phyloP scores from a whole-genome alignment of 92 coral and sea anemone genomes.

The Umimayanthus chanpuru region DNA sequence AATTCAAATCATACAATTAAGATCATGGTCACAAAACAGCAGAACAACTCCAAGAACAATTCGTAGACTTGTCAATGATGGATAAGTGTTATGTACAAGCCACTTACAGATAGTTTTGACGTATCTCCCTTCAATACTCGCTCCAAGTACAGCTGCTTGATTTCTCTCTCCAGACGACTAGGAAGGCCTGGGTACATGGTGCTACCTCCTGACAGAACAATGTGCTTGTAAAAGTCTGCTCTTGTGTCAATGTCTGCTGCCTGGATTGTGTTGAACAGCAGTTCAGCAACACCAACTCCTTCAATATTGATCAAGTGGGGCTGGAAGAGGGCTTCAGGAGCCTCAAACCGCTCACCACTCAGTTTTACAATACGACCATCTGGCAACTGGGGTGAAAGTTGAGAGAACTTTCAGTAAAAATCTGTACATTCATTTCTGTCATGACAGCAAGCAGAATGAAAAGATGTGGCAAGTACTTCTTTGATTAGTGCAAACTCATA shows the following conservation, averaged over 20 bases:
- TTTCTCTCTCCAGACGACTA: constrained; percentile 92
- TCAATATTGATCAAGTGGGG: constrained; percentile 96
- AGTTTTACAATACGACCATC: constrained; percentile 97
- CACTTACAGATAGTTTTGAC: constrained; percentile 85
- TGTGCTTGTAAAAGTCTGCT: constrained; percentile 95
- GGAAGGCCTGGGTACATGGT: constrained; percentile 99
- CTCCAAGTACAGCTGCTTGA: constrained; percentile 91
- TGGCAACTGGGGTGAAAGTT: constrained; percentile 68
- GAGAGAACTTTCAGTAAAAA: background rate
- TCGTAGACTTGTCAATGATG: background rate
- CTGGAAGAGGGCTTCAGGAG: constrained; percentile 97
- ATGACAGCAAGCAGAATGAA: no score
- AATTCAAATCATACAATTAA: no score
- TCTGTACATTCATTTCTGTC: background rate
- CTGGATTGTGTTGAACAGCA: constrained; percentile 92
- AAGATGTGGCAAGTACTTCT: no score
- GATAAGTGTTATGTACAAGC: background rate
- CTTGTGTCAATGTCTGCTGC: constrained; percentile 98
- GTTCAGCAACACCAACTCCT: constrained; percentile 97
- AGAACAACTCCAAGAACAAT: no score
- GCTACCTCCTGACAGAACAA: constrained; percentile 94
- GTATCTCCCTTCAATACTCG: constrained; percentile 96
- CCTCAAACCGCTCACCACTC: constrained; percentile 98
- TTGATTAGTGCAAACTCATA: no score
- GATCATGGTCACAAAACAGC: no score